Evolutionary conservation across 2,113 vertebrate species (phyloP).

Genomic region (Octodon degus): DNA sequence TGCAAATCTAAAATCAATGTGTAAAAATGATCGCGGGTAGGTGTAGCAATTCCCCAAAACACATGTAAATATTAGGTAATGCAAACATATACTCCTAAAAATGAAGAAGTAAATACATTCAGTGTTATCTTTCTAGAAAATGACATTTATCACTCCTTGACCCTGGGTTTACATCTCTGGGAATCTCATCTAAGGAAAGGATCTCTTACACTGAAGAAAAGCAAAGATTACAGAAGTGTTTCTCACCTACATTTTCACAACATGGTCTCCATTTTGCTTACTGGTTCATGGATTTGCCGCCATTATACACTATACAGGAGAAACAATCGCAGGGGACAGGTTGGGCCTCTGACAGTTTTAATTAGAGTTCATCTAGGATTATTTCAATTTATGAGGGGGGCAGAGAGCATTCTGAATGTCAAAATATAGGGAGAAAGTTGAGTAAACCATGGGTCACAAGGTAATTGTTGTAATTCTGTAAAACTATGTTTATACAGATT

Average conservation of each 20-base stretch:
- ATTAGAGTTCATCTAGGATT: not conserved
- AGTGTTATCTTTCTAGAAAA: not conserved
- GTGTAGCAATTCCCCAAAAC: not conserved
- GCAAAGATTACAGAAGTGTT: not conserved
- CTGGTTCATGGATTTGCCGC: not conserved
- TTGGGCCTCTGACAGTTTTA: not conserved
- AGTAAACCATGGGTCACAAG: not conserved
- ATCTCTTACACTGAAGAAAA: slow-evolving; percentile 2
- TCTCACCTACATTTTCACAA: not conserved
- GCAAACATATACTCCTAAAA: not conserved
- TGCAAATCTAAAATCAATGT: not conserved
- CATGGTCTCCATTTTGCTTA: not conserved
- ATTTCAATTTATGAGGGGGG: not conserved
- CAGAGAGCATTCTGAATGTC: not conserved
- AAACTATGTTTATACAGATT: slow-evolving; percentile 39
- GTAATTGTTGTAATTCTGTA: not conserved
- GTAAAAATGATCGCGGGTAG: rapidly evolving
- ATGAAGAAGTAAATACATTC: not conserved
- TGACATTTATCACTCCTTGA: not conserved
- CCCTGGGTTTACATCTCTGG: not conserved
- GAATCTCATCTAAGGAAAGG: slow-evolving; percentile 28
- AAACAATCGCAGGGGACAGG: not conserved
- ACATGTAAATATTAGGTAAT: not conserved
- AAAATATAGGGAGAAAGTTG: not conserved
- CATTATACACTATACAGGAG: not conserved